Conservation (phyloP, 2,113 vertebrate genomes). For the Protomyctophum bolini region DNA sequence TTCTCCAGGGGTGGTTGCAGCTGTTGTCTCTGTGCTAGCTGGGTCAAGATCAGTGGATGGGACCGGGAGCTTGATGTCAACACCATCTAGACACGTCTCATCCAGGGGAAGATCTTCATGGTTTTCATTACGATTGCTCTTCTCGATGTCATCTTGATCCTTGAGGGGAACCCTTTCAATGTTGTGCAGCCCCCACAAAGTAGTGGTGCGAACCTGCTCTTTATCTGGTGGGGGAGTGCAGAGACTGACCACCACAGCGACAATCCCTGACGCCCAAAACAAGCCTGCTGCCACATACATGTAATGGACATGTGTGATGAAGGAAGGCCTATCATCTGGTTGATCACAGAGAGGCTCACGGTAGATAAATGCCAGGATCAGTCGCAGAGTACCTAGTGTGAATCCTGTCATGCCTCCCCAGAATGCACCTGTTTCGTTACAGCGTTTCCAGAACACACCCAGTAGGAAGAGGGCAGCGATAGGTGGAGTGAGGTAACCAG, state of each 20-base stretch:
- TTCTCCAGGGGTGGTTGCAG: slow-evolving; percentile 85
- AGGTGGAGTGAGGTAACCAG: slow-evolving; percentile 94
- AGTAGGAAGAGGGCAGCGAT: slow-evolving; percentile 95
- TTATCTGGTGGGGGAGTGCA: slow-evolving; percentile 87
- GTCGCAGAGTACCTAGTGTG: slow-evolving; percentile 83
- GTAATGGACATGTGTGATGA: slow-evolving; percentile 90
- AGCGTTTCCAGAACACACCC: slow-evolving; percentile 94
- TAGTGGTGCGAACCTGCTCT: slow-evolving; percentile 87
- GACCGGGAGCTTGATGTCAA: slow-evolving; percentile 86
- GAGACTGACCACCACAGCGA: slow-evolving; percentile 89
- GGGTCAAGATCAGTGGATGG: slow-evolving; percentile 79
- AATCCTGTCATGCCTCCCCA: slow-evolving; percentile 94
- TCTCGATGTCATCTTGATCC: slow-evolving; percentile 77
- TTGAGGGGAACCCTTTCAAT: slow-evolving; percentile 58
- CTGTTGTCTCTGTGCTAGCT: slow-evolving; percentile 85
- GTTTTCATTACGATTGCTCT: slow-evolving; percentile 71
- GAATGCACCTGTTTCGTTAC: slow-evolving; percentile 95
- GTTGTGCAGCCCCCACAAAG: slow-evolving; percentile 87
- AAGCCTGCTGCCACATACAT: slow-evolving; percentile 94
- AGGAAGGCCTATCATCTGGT: slow-evolving; percentile 87
- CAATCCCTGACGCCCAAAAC: slow-evolving; percentile 92
- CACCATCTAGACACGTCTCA: slow-evolving; percentile 83
- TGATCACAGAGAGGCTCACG: slow-evolving; percentile 90
- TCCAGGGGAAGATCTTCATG: slow-evolving; percentile 83
- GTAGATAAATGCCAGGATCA: slow-evolving; percentile 91